Evolutionary conservation across 1,140 invertebrate genomes (phyloP), one percentile per base, ranked within the genome.

Genomic region (Lepidurus apus): DNA sequence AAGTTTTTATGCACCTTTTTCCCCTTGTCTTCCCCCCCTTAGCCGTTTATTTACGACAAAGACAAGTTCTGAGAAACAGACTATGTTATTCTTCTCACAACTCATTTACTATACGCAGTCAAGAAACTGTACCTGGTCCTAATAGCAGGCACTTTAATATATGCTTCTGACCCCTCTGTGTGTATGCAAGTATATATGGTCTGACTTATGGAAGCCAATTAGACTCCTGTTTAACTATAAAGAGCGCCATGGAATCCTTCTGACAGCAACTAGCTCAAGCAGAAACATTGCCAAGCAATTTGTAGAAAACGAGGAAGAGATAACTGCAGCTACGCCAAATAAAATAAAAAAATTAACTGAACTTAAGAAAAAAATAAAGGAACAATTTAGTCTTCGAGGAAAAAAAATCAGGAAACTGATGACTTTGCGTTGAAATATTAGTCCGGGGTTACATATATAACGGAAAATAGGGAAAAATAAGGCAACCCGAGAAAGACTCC

Each of bases 21-120:
- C 17, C 53, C 21, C 53, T 65, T 65, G 17, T 65, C 21, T 65
- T 21, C 13, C 13, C 6, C 6, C 8, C 6, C 17, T n/a, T n/a
- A 65, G 9, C 9, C 17, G 53, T 11, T 13, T 65, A 65, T 65
- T 65, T 65, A 65, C 53, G 53, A 65, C 53, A 17, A 65, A 65
- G 53, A 65, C 53, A 65, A 65, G 53, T 65, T 65, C 53, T 65
- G 53, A 65, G 53, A 65, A 65, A 65, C 10, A 65, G 21, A 65
- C 17, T 21, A 65, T 9, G 4, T 65, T 65, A 65, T 65, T 65
- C 53, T 65, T 65, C 53, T 65, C 53, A 65, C 53, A 65, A 65
- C 53, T 65, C 53, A 65, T 65, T 65, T 65, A 65, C 53, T 13
- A 21, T 34, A 4, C 13, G 53, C 53, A 65, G 53, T 65, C 53